Conservation (phyloP, 2,113 vertebrate genomes). For the Elephas maximus region DNA sequence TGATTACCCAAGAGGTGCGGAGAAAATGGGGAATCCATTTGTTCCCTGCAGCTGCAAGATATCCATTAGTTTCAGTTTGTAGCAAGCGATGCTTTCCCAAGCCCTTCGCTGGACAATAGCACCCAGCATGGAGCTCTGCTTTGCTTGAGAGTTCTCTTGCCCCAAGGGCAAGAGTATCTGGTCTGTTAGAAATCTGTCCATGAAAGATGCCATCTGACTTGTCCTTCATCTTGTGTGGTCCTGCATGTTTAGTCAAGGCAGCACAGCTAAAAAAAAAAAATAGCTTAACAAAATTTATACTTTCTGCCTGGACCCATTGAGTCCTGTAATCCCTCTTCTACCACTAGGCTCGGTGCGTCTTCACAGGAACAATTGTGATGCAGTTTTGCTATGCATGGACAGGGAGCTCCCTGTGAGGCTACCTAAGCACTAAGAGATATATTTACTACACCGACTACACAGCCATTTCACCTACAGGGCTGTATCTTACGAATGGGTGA, state of each 20-base stretch:
- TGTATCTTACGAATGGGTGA: background rate
- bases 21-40: background rate
- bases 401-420: background rate
- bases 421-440: background rate
- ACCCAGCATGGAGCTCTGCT: background rate
- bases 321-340: background rate
- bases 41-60: background rate
- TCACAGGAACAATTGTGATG: background rate
- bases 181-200: background rate
- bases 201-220: background rate
- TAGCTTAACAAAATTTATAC: background rate
- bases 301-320: background rate
- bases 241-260: background rate
- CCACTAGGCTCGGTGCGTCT: background rate
- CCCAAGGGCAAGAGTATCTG: background rate
- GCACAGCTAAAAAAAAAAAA: background rate
- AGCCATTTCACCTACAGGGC: background rate
- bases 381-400: background rate
- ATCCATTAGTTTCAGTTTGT: background rate
- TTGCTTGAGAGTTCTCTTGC: background rate
- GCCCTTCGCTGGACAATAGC: background rate
- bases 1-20: background rate
- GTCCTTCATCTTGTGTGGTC: background rate
- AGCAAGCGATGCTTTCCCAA: slow-evolving; percentile 13
- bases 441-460: background rate